Base-by-base conservation (phyloP, 2,888 invertebrate genomes). In the Apodemia duryi region DNA sequence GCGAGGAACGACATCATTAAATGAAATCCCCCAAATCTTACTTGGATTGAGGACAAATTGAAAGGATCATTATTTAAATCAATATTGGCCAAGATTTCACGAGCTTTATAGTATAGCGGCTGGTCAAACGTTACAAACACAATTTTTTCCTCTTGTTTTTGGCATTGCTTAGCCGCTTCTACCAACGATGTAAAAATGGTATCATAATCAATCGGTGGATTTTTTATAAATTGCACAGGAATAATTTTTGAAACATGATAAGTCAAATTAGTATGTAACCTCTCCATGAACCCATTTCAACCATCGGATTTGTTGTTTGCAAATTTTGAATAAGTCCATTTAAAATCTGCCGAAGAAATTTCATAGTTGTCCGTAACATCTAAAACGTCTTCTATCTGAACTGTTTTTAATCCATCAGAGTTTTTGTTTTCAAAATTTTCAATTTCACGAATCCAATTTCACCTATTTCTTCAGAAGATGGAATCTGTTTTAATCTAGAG, bases 1-100 rank as follows among this genome's bases (percentile, higher is more conserved):
- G 79, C 77, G 61, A 82, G 64, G 66, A 76, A 84, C 1, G 72
- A 74, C 75, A 75, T 77, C 41, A 75, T 63, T 72, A 81, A 66
- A 75, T 83, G 79, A 73, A 82, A 82, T 68, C 81, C 82, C 71
- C 80, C 80, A 35, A 83, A 72, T 73, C 68, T 73, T 9, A 80
- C 74, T 68, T 79, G 68, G 41, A 66, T 66, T 38, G 71, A 73
- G 6, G 64, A 66, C 28, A 72, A 67, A 51, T 51, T 51, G 29
- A 72, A 61, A 28, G 71, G 66, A 49, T 65, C 43, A 35, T 69
- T 63, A 69, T 70, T 65, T 64, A 71, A n/a, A 11, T 70, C 66
- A 62, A 70, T 67, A 63, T 63, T 70, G 51, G 70, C 63, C 2
- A 76, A 71, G 43, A 82, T 78, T 64, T 80, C 77, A n/a, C 73